Evolutionary conservation across 2,888 invertebrate species (phyloP).

Genomic region (Caradrina kadenii): DNA sequence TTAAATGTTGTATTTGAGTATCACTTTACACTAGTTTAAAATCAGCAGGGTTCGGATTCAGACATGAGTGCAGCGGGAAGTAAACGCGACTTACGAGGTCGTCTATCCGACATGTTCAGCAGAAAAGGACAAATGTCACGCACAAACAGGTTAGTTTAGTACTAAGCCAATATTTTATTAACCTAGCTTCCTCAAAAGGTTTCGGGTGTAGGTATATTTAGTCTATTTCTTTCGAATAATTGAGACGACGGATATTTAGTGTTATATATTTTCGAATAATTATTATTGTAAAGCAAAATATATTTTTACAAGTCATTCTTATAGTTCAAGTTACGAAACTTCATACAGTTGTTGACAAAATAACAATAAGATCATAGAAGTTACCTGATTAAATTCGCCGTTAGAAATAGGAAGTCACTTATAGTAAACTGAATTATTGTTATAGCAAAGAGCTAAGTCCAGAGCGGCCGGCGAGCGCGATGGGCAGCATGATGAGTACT

Average conservation of each 20-base stretch:
- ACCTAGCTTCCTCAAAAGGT: neutral
- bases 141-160: conserved; percentile 91
- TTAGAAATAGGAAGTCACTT: neutral
- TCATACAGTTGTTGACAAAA: no score
- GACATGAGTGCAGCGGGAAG: conserved; percentile 93
- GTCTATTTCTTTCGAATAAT: neutral
- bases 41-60: conserved; percentile 92
- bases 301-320: no score
- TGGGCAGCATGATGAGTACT: conserved; percentile 67
- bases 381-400: neutral
- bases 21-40: neutral
- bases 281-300: no score
- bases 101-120: conserved; percentile 96
- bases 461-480: conserved; percentile 80
- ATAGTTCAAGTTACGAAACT: no score
- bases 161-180: neutral
- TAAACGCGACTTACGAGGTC: conserved; percentile 94
- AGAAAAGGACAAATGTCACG: conserved; percentile 92
- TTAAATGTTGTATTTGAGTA: neutral
- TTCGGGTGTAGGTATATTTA: neutral
- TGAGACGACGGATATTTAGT: neutral
- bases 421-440: neutral
- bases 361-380: neutral
- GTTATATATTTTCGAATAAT: neutral
- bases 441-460: conserved; percentile 87